Evolutionary conservation across 2,888 invertebrate genomes (phyloP), one percentile per base, ranked within the genome.

Genomic region (Pachycephus smyrnensis): DNA sequence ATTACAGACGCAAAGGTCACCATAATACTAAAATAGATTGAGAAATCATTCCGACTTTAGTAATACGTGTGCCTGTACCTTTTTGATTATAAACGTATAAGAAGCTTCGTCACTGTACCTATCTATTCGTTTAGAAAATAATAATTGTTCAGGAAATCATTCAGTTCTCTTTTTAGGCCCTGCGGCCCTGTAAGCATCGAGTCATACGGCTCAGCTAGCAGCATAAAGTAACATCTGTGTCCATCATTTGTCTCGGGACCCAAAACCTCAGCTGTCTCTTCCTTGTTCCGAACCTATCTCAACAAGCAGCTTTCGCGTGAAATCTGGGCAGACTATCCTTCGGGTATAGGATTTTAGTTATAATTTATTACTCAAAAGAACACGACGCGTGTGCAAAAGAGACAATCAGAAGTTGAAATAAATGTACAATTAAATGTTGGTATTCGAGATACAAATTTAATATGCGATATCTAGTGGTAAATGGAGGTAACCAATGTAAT

Each of bases 191-290:
- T 15, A 55, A 2, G 55, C 55, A 55, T 55, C 55, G 55, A 55
- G 55, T 55, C 55, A 55, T 55, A 55, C 23, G 55, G 55, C 55
- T 55, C 55, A 23, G 55, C 23, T 9, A 55, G 23, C 55, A 55
- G 55, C 74, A n/a, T 74, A 74, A 37, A 35, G 74, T 31, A 36
- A 37, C 74, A 74, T 74, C 74, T 74, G 74, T 74, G 36, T 73
- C 30, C 12, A 37, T 73, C 75, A 35, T 37, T 69, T 69, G 32
- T 71, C 71, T 69, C 69, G 23, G 75, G 37, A 71, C 68, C 74
- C 69, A 35, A 75, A 30, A 37, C 31, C 55, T 37, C 71, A 71
- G 76, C 37, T 76, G 37, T 30, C 40, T 15, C 40, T 76, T 76
- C 76, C 6, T 31, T 36, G 36, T 69, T 31, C 40, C 32, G n/a